Percentiles rank a stretch among this genome's conserved stretches.
Conservation (phyloP, 2,113 vertebrate genomes). For the Odocoileus virginianus region DNA sequence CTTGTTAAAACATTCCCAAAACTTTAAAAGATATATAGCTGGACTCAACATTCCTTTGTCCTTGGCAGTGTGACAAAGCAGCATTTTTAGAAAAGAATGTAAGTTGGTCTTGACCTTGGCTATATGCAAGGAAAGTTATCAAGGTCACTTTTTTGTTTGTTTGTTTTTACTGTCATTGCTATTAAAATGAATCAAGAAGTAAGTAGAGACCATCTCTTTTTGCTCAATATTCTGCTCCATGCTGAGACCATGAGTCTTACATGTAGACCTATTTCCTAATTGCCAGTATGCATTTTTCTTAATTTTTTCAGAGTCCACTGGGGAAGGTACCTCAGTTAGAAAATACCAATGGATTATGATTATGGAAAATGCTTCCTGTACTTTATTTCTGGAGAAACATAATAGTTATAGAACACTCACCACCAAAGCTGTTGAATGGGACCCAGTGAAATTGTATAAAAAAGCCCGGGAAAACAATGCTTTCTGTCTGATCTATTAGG, state of each 20-base stretch:
- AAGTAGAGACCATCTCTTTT: not conserved
- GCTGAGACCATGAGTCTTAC: not conserved
- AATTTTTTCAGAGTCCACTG: not conserved
- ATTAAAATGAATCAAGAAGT: slow-evolving; percentile 37
- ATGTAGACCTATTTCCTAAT: not conserved
- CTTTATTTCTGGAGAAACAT: not conserved
- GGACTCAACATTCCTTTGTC: slow-evolving; percentile 63
- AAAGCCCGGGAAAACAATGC: not conserved
- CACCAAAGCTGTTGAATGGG: not conserved
- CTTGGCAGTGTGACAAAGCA: slow-evolving; percentile 68
- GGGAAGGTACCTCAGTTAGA: not conserved
- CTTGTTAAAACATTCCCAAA: slow-evolving; percentile 57
- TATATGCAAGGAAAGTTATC: slow-evolving; percentile 58
- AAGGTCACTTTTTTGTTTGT: slow-evolving; percentile 49
- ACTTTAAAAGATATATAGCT: slow-evolving; percentile 60
- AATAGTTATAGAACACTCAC: not conserved
- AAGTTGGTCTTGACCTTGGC: slow-evolving; percentile 61
- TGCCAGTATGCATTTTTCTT: not conserved
- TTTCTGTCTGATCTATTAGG: slow-evolving; percentile 8
- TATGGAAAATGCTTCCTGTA: not conserved
- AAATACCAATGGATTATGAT: not conserved
- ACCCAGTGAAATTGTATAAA: not conserved
- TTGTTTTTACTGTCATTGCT: slow-evolving; percentile 39
- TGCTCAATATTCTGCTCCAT: not conserved
- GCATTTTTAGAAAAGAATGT: slow-evolving; percentile 72